phyloP scores from a whole-genome alignment of 2,888 invertebrate species.

The Beris morrisii region DNA sequence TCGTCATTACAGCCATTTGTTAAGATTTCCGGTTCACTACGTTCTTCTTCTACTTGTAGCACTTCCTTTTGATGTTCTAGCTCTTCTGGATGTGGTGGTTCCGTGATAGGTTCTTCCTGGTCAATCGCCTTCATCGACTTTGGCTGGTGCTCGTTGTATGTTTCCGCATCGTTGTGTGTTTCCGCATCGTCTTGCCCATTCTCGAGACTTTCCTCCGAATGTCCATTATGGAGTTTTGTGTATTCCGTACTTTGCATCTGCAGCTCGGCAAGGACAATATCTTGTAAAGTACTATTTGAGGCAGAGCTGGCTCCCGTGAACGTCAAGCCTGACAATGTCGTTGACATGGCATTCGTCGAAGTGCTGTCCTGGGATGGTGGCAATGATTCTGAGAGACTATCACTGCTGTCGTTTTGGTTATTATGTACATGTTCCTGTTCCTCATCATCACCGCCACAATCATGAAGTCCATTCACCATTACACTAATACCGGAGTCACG shows the following conservation, averaged over 20 bases:
- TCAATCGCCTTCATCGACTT: neutral
- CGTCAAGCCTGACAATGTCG: constrained; percentile 35
- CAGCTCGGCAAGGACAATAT: constrained; percentile 48
- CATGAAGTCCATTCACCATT: constrained; percentile 26
- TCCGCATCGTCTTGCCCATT: neutral
- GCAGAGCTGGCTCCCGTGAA: constrained; percentile 28
- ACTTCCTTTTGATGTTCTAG: neutral
- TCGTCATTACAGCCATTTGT: constrained; percentile 15
- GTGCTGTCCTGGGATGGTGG: constrained; percentile 41
- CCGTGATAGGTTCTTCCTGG: too few species aligned
- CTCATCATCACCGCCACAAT: constrained; percentile 1
- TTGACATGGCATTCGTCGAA: constrained; percentile 39
- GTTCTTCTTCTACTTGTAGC: neutral
- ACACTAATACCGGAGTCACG: constrained; percentile 29
- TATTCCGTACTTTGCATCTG: constrained; percentile 41
- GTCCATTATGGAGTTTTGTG: constrained; percentile 40
- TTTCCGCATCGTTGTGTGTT: neutral
- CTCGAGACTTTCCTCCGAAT: constrained; percentile 12
- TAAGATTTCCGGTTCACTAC: constrained; percentile 1
- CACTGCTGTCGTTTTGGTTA: constrained; percentile 35
- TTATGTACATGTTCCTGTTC: constrained; percentile 1
- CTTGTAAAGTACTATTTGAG: constrained; percentile 45
- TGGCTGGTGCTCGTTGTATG: too few species aligned
- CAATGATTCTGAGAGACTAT: constrained; percentile 42
- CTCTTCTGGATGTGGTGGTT: neutral